Base-by-base conservation (phyloP, 2,113 vertebrate species). In the Mus spicilegus region DNA sequence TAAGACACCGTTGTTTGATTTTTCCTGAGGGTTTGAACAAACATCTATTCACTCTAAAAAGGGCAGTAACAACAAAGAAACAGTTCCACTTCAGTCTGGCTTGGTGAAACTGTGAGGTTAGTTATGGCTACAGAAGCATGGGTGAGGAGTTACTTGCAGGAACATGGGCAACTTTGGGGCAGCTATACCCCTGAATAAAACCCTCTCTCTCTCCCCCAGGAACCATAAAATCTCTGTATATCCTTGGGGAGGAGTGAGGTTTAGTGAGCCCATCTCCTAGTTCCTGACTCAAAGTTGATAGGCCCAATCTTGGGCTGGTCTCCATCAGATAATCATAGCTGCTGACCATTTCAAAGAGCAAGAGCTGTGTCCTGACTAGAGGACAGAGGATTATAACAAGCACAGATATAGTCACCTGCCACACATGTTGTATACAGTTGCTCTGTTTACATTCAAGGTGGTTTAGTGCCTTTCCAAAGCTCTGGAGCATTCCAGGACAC, bases 401-500 rank as follows among this genome's bases (percentile, higher is more conserved):
- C 63, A 76, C 20, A 46, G 46, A 36, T 49, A 72, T 24, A n/a
- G 86, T 80, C 51, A 90, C 56, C 26, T 39, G 4, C 36, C 80
- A 78, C 30, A 39, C 2, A 22, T 94, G 26, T 70, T n/a, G 58
- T 82, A 33, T 54, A 30, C 20, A 81, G 28, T 63, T 56, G 28
- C 54, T 69, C 82, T 94, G 91, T 85, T 78, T 84, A 8, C 11
- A 80, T 95, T 92, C 28, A 65, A 75, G 54, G 86, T 33, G 63
- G 30, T 30, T 72, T 22, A 63, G 30, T 87, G 58, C 26, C 82
- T 87, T 97, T 95, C 97, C 97, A 20, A 92, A 98, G 97, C 98
- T 98, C 42, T 98, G 97, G 98, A 98, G 98, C 95, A 98, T 98
- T 96, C 98, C 98, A 96, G 99, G 98, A 76, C 99, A 98, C 81